Percentiles rank a stretch among this genome's conserved stretches.
phyloP scores from a whole-genome alignment of 2,888 invertebrate genomes.

The Chloroclystis v-ata region DNA sequence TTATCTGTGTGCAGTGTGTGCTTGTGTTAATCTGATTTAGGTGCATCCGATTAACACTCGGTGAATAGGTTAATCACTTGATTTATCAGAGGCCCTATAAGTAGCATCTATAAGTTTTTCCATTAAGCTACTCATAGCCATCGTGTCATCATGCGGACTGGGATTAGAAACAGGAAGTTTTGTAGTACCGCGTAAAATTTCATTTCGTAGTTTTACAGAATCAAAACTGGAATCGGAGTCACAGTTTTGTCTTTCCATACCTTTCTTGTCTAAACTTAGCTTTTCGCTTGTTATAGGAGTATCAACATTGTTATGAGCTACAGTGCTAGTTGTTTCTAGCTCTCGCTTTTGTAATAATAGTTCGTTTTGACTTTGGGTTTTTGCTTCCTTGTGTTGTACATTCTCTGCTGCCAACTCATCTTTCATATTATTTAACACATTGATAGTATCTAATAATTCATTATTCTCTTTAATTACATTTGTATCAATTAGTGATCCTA shows the following conservation, averaged over 20 bases:
- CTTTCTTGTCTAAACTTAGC: no score
- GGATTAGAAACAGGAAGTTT: no score
- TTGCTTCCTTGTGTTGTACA: slow-evolving; percentile 2
- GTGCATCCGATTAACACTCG: no score
- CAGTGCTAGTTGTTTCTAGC: no score
- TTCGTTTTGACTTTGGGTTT: no score
- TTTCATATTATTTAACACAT: slow-evolving; percentile 19
- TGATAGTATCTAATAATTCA: slow-evolving; percentile 6
- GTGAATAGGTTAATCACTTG: no score
- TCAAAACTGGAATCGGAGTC: slow-evolving; percentile 6
- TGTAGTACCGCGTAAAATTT: slow-evolving; percentile 5
- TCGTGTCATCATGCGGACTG: no score
- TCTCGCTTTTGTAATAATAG: no score
- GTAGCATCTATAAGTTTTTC: background rate
- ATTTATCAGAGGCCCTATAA: background rate
- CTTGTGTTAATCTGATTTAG: no score
- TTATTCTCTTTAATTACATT: slow-evolving; percentile 37
- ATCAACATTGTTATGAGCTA: no score
- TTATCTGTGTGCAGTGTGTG: no score
- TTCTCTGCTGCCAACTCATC: slow-evolving; percentile 17
- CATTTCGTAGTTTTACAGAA: slow-evolving; percentile 8
- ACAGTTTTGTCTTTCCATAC: background rate
- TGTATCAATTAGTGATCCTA: slow-evolving; percentile 48
- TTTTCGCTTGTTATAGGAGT: no score
- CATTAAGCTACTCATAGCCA: background rate